Evolutionary conservation across 2,797 vertebrate species (phyloP).

Genomic region (Cuniculus paca): DNA sequence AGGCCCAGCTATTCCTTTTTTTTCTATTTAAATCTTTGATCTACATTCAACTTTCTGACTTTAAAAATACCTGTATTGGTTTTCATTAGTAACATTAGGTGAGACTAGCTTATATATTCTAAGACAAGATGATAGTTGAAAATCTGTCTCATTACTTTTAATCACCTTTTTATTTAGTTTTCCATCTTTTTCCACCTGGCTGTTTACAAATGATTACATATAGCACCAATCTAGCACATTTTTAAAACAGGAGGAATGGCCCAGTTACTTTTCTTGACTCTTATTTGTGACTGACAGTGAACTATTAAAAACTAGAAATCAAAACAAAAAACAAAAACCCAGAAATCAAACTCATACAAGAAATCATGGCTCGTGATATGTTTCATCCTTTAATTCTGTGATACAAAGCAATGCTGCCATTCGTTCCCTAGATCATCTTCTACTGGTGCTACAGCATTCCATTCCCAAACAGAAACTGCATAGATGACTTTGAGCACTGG

Average conservation of each 20-base stretch:
- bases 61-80: background rate
- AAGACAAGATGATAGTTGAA: background rate
- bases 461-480: slow-evolving; percentile 3
- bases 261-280: background rate
- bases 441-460: background rate
- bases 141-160: slow-evolving; percentile 6
- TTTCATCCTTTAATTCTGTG: background rate
- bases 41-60: slow-evolving; percentile 38
- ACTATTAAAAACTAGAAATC: background rate
- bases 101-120: background rate
- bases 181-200: background rate
- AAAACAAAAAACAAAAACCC: background rate
- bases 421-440: background rate
- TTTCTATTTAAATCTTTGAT: background rate
- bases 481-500: background rate
- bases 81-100: background rate
- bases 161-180: slow-evolving; percentile 7
- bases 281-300: background rate
- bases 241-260: background rate
- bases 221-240: background rate
- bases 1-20: background rate
- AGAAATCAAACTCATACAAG: background rate
- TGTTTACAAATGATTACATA: slow-evolving; percentile 24
- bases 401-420: background rate
- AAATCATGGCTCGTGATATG: background rate